Conservation (phyloP, 2,888 invertebrate species). For the Sarcophaga rosellei region DNA sequence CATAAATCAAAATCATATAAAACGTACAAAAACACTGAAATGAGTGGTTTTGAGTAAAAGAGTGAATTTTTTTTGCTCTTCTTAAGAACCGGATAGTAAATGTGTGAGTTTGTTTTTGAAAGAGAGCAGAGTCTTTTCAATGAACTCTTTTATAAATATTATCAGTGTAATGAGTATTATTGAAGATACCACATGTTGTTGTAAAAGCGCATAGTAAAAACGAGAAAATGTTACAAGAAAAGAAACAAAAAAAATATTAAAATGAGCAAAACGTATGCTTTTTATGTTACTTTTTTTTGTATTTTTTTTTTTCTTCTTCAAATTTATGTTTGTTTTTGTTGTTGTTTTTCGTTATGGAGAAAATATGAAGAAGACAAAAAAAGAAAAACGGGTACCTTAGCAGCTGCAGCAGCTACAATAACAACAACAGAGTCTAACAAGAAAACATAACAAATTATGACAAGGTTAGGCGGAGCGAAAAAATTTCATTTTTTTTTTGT, state of each 20-base stretch:
- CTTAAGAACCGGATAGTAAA: not conserved
- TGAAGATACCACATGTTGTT: constrained; percentile 51
- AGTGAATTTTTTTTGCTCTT: not conserved
- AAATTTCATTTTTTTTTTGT: constrained; percentile 63
- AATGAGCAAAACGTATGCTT: constrained; percentile 29
- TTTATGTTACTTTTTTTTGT: constrained; percentile 13
- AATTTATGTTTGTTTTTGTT: not conserved
- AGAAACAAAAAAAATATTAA: not conserved
- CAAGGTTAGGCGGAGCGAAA: constrained; percentile 81
- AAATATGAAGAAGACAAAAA: constrained; percentile 35
- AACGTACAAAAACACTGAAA: not conserved
- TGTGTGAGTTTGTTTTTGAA: not conserved
- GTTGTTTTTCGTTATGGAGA: not conserved
- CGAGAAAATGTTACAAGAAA: not conserved
- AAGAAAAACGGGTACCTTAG: constrained; percentile 42
- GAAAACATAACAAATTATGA: constrained; percentile 78
- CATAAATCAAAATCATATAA: constrained; percentile 37
- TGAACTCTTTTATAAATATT: constrained; percentile 15
- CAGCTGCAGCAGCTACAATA: constrained; percentile 43
- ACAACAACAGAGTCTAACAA: constrained; percentile 56
- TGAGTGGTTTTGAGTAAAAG: not conserved
- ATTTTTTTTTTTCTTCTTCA: constrained; percentile 6
- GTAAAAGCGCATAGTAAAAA: constrained; percentile 53
- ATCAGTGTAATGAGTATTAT: constrained; percentile 53
- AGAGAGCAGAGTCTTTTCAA: constrained; percentile 39